These are phyloP conservation scores for Limosa lapponica DNA, from an alignment of 2,797 vertebrate genomes.

Conservation along the genomic window DNA sequence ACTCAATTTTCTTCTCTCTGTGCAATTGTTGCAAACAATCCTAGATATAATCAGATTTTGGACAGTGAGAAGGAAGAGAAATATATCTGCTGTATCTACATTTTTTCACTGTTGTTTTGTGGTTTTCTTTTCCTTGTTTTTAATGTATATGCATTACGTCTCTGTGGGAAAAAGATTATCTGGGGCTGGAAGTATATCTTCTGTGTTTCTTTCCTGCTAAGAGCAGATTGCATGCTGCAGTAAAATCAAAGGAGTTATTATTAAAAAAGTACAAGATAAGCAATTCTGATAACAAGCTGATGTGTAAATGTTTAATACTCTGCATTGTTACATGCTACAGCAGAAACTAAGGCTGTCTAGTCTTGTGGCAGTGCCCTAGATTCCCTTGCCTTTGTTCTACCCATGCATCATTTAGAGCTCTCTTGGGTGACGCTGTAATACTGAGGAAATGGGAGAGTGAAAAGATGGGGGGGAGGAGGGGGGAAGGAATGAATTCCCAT, in stretches of 20 bases:
- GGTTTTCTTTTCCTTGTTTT: neutral
- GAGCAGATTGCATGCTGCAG: neutral
- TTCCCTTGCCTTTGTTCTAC: slow-evolving; percentile 73
- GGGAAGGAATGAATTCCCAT: neutral
- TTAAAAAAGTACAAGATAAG: slow-evolving; percentile 70
- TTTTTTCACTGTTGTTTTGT: neutral
- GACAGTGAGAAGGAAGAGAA: neutral
- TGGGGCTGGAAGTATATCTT: neutral
- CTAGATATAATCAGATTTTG: neutral
- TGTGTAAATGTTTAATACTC: slow-evolving; percentile 70
- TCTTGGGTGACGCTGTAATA: slow-evolving; percentile 37
- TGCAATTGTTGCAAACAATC: neutral
- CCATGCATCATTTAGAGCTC: slow-evolving; percentile 46
- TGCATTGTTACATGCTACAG: slow-evolving; percentile 20
- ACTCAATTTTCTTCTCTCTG: neutral
- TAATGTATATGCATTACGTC: neutral
- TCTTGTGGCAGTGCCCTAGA: slow-evolving; percentile 68
- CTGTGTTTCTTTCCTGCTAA: slow-evolving; percentile 15
- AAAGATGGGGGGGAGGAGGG: neutral
- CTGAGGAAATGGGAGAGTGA: neutral
- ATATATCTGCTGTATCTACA: neutral
- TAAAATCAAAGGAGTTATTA: slow-evolving; percentile 66
- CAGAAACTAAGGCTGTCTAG: slow-evolving; percentile 37
- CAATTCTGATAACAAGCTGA: slow-evolving; percentile 71
- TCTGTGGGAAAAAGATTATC: neutral